phyloP scores from a whole-genome alignment of 2,888 invertebrate species.

The Polyommatus iphigenia region DNA sequence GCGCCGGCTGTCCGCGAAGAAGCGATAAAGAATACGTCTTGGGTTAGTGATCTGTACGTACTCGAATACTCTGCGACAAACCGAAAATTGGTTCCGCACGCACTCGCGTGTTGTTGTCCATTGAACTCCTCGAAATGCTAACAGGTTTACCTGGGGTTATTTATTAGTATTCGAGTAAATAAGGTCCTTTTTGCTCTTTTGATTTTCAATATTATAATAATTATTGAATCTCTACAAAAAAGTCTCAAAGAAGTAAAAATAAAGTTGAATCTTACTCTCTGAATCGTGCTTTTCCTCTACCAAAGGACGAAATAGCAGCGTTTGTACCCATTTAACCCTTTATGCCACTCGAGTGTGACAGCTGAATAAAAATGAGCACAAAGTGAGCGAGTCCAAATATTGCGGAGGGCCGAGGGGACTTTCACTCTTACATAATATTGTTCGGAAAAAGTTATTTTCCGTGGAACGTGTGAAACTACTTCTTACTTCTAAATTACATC shows the following conservation, averaged over 20 bases:
- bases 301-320: not conserved
- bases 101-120: not conserved
- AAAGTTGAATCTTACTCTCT: too few relatives aligned
- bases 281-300: too few relatives aligned
- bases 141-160: not conserved
- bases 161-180: not conserved
- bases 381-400: not conserved
- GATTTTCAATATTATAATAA: not conserved
- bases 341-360: not conserved
- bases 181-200: not conserved
- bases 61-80: not conserved
- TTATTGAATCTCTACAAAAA: too few relatives aligned
- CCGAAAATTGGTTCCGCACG: constrained; percentile 15
- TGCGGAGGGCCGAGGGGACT: constrained; percentile 2
- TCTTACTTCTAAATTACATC: not conserved
- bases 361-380: constrained; percentile 20
- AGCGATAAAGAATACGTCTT: too few relatives aligned
- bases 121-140: constrained; percentile 2
- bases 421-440: constrained; percentile 25
- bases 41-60: not conserved
- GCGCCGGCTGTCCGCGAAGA: too few relatives aligned
- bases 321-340: not conserved
- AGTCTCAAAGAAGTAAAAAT: too few relatives aligned
- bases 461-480: constrained; percentile 10
- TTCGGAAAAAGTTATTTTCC: not conserved